Percentiles rank a stretch among this genome's conserved stretches.
These are phyloP conservation scores for Parascotia fuliginaria DNA, from an alignment of 2,888 invertebrate genomes.

Conservation along the genomic window DNA sequence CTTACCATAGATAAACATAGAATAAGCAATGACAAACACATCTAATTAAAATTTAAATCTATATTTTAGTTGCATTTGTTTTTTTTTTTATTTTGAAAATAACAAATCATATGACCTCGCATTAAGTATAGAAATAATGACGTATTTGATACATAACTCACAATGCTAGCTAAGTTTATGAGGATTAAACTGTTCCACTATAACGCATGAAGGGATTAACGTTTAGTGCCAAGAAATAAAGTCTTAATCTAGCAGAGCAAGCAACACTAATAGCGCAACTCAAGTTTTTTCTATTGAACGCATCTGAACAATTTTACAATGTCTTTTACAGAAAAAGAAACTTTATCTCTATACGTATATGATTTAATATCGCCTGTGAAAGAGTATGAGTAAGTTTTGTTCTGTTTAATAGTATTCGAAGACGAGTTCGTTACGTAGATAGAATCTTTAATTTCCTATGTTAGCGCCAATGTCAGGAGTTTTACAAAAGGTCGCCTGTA, in stretches of 20 bases:
- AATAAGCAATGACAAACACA: no score
- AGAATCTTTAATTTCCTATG: conserved; percentile 81
- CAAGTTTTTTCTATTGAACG: conserved; percentile 29
- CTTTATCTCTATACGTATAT: conserved; percentile 4
- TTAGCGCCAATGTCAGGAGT: conserved; percentile 60
- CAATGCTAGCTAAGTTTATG: no score
- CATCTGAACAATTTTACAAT: conserved; percentile 30
- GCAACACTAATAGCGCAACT: conserved; percentile 34
- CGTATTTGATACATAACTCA: no score
- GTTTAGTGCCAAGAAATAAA: conserved; percentile 21
- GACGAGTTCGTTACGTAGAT: conserved; percentile 71
- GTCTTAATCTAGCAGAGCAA: conserved; percentile 31
- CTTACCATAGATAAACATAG: no score
- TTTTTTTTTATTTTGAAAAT: no score
- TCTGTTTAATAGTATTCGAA: conserved; percentile 61
- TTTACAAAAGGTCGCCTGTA: conserved; percentile 54
- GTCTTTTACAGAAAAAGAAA: not conserved
- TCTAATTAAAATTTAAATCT: no score
- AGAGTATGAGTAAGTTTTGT: conserved; percentile 50
- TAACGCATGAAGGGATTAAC: not conserved
- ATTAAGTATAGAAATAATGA: no score
- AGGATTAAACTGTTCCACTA: not conserved
- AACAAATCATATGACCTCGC: no score
- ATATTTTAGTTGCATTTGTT: no score
- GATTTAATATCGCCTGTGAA: conserved; percentile 32